Evolutionary conservation across 1,140 invertebrate genomes (phyloP), one percentile per base, ranked within the genome.

Genomic region (Drosophila hydei): DNA sequence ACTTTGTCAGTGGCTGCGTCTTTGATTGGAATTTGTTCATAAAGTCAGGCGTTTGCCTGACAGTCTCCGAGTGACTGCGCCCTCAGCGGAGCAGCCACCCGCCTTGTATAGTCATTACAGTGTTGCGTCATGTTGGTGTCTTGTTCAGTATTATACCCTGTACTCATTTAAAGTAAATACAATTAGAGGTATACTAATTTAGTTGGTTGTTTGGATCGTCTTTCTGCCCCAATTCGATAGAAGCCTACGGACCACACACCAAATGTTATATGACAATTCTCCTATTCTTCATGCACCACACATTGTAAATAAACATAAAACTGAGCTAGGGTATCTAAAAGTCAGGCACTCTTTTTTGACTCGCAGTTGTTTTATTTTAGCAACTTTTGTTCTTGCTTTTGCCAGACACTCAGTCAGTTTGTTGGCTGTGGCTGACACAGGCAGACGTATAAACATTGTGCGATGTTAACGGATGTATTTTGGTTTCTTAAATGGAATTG

Each of bases 401-500:
- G 65, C 38, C 18, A 33, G 51, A 47, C 59, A 59, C 14, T 52
- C 43, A 25, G 54, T 52, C 65, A 87, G 83, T 87, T 65, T 65
- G 75, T 43, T 61, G 62, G 30, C 59, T 70, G 72, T 48, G 42
- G 43, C 71, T 60, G 62, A 52, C 47, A 71, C 48, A 7, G 68
- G 18, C 68, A 71, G 78, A 83, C 83, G 84, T 72, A 52, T 21
- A 70, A n/a, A 52, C 21, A 70, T 11, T 45, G 5, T 18, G 58
- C 38, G 30, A 85, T 85, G 81, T 78, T 85, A 38, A 55, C 58
- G 33, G 83, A 85, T 58, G 67, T 85, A 45, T 78, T 88, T 42
- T 87, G 83, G 77, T 87, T 83, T 63, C 48, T 88, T 48, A 87
- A 87, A 60, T 87, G 83, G 78, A 68, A 87, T 67, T 87, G 65